phyloP scores from a whole-genome alignment of 2,888 invertebrate genomes.

The Eulithis prunata region DNA sequence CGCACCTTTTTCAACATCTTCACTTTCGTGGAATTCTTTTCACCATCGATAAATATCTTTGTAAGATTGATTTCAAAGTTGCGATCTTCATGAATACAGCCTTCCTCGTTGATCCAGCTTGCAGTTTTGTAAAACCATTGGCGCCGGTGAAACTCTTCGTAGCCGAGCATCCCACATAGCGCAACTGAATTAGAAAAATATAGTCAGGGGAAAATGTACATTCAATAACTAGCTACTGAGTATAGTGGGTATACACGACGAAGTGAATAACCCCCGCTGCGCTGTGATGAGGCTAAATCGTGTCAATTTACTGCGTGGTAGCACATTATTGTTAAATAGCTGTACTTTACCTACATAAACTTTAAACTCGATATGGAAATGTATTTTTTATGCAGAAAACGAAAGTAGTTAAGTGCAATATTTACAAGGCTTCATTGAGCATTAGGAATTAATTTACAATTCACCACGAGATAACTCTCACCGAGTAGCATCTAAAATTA shows the following conservation, averaged over 20 bases:
- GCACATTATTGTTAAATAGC: no score
- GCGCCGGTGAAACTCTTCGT: slow-evolving; percentile 46
- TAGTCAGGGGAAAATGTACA: neutral
- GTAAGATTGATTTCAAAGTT: slow-evolving; percentile 41
- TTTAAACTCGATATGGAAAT: neutral
- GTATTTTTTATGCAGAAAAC: slow-evolving; percentile 5
- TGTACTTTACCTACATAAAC: no score
- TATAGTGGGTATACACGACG: no score
- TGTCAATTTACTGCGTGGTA: no score
- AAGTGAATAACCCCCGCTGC: no score
- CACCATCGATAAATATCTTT: slow-evolving; percentile 5
- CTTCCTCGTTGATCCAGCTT: slow-evolving; percentile 51
- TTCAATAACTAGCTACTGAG: no score
- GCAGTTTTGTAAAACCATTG: slow-evolving; percentile 43
- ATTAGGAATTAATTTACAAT: slow-evolving; percentile 1
- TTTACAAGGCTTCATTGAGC: slow-evolving; percentile 17
- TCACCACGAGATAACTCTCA: slow-evolving; percentile 5
- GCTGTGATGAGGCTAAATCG: no score
- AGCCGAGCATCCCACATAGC: slow-evolving; percentile 45
- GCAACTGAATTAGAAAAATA: slow-evolving; percentile 37
- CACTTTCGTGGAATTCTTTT: slow-evolving; percentile 6
- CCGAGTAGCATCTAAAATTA: neutral
- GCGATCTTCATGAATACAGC: slow-evolving; percentile 48
- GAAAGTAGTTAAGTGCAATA: neutral
- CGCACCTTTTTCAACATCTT: slow-evolving; percentile 5